Evolutionary conservation across 2,113 vertebrate genomes (phyloP).

Genomic region (Pachypanchax playfairii): DNA sequence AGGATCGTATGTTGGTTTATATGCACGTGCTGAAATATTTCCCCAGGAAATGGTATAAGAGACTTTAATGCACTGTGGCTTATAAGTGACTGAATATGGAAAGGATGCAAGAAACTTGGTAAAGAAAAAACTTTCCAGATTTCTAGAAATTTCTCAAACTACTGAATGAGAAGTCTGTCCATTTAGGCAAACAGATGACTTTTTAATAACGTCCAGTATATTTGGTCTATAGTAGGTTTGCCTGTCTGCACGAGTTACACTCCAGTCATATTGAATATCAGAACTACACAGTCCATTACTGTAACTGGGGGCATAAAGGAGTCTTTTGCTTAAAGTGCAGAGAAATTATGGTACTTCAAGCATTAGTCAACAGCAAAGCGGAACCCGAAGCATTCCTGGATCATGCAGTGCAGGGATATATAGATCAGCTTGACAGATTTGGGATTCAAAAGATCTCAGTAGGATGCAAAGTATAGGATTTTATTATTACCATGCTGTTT

Average conservation of each 20-base stretch:
- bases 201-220: constrained; percentile 56
- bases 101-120: constrained; percentile 13
- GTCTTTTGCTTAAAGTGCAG: constrained; percentile 27
- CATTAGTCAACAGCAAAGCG: constrained; percentile 34
- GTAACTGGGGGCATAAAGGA: constrained; percentile 47
- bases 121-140: constrained; percentile 27
- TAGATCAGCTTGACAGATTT: constrained; percentile 16
- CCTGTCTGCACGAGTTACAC: constrained; percentile 46
- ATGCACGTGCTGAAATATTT: constrained; percentile 4
- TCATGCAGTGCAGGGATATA: constrained; percentile 33
- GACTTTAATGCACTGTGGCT: background rate
- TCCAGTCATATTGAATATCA: constrained; percentile 32
- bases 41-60: background rate
- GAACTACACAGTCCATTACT: constrained; percentile 47
- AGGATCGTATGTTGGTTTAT: constrained; percentile 8
- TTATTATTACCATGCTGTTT: constrained; percentile 66
- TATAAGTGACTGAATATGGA: constrained; percentile 12
- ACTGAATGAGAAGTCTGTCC: constrained; percentile 71
- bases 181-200: constrained; percentile 51
- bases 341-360: constrained; percentile 43
- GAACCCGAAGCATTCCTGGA: constrained; percentile 20
- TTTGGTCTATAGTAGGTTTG: constrained; percentile 29
- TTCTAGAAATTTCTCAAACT: constrained; percentile 59
- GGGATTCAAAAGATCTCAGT: constrained; percentile 1
- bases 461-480: constrained; percentile 28